Conservation (phyloP, 2,888 invertebrate species). For the Proisotoma minuta region DNA sequence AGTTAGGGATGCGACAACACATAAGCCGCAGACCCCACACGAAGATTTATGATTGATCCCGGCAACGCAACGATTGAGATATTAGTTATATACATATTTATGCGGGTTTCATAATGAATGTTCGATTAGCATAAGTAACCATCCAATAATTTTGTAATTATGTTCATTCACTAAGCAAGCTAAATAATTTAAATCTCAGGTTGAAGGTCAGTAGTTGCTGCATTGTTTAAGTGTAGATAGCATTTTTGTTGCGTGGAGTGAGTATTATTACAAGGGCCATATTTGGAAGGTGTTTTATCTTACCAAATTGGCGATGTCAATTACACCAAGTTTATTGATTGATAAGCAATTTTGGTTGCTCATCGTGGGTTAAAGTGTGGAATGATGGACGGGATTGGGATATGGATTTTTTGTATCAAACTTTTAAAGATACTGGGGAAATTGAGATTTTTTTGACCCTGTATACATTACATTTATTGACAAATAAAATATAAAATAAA, state of each 20-base stretch:
- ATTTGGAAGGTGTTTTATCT: slow-evolving; percentile 11
- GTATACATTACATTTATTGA: too few species aligned
- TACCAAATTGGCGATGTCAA: slow-evolving; percentile 8
- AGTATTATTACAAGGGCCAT: background rate
- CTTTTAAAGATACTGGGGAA: too few species aligned
- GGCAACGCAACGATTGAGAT: slow-evolving; percentile 11
- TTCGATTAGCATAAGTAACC: background rate
- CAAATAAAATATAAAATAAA: too few species aligned
- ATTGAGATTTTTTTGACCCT: too few species aligned
- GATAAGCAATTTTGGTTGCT: too few species aligned
- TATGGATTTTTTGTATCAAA: too few species aligned
- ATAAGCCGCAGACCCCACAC: slow-evolving; percentile 42
- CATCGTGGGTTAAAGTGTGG: too few species aligned
- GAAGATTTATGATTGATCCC: slow-evolving; percentile 45
- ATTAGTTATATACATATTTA: slow-evolving; percentile 1
- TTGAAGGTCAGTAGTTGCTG: too few species aligned
- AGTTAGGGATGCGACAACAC: slow-evolving; percentile 43
- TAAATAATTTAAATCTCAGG: too few species aligned
- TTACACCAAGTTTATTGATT: background rate
- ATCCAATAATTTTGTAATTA: background rate
- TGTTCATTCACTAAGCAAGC: background rate
- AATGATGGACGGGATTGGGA: too few species aligned
- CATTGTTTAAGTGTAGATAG: too few species aligned
- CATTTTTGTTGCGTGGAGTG: slow-evolving; percentile 1
- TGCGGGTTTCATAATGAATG: slow-evolving; percentile 1